phyloP scores from a whole-genome alignment of 2,888 invertebrate species.

The Laothoe populi region DNA sequence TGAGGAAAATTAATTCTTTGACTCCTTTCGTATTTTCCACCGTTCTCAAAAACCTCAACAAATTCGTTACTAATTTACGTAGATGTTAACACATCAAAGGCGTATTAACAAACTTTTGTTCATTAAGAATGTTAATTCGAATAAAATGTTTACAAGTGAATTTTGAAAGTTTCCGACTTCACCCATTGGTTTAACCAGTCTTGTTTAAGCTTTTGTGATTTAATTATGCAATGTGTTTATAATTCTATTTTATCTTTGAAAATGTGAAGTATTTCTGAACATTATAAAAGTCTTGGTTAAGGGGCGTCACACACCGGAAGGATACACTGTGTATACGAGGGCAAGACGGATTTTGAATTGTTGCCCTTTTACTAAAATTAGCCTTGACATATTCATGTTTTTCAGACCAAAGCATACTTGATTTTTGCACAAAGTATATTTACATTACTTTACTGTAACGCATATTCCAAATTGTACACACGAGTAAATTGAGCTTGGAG shows the following conservation, averaged over 20 bases:
- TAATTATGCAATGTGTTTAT: background rate
- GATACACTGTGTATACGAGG: no score
- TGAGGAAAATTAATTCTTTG: no score
- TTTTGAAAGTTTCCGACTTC: slow-evolving; percentile 5
- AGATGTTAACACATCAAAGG: slow-evolving; percentile 11
- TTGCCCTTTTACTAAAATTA: no score
- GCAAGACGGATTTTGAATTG: no score
- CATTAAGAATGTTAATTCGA: slow-evolving; percentile 2
- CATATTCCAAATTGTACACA: no score
- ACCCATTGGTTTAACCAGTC: background rate
- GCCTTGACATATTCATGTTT: no score
- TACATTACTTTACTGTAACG: no score
- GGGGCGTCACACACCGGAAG: no score
- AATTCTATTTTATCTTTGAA: background rate
- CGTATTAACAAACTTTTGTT: background rate
- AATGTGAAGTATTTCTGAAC: background rate
- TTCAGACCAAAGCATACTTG: no score
- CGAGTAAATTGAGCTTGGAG: no score
- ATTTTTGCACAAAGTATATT: no score
- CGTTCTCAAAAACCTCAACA: background rate
- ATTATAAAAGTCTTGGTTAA: no score
- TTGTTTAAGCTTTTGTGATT: background rate
- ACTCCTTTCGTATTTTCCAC: background rate
- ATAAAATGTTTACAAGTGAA: slow-evolving; percentile 1
- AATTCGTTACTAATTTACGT: background rate